Percentiles rank a stretch among this genome's conserved stretches.
Evolutionary conservation across 2,113 vertebrate species (phyloP).

Genomic region (Chelonoidis abingdonii): DNA sequence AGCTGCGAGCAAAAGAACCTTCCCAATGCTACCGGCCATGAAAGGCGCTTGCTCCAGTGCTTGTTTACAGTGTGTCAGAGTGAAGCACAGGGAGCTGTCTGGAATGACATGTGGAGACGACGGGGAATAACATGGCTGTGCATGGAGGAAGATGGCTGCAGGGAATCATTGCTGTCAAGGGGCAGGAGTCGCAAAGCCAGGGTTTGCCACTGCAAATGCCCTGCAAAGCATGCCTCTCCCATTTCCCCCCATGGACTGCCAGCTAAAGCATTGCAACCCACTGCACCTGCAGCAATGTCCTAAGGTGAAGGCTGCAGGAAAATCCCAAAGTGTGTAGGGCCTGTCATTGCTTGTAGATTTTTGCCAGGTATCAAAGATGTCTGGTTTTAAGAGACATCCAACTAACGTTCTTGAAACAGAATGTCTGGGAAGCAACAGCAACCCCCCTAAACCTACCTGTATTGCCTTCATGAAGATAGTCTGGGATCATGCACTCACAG

Average conservation of each 20-base stretch:
- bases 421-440: background rate
- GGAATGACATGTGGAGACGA: background rate
- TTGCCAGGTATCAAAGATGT: background rate
- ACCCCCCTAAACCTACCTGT: background rate
- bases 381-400: background rate
- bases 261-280: background rate
- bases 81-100: background rate
- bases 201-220: rapidly evolving
- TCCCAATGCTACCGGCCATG: background rate
- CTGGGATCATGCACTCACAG: background rate
- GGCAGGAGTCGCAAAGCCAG: background rate
- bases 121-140: background rate
- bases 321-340: background rate
- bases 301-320: background rate
- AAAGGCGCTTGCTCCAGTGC: background rate
- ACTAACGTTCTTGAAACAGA: background rate
- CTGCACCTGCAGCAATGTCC: background rate
- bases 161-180: background rate
- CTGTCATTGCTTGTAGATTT: background rate
- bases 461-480: background rate
- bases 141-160: background rate
- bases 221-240: no score
- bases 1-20: rapidly evolving
- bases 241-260: rapidly evolving
- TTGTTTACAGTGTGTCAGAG: background rate